Base-by-base conservation (phyloP, 2,888 invertebrate genomes). In the Eristalis intricaria region DNA sequence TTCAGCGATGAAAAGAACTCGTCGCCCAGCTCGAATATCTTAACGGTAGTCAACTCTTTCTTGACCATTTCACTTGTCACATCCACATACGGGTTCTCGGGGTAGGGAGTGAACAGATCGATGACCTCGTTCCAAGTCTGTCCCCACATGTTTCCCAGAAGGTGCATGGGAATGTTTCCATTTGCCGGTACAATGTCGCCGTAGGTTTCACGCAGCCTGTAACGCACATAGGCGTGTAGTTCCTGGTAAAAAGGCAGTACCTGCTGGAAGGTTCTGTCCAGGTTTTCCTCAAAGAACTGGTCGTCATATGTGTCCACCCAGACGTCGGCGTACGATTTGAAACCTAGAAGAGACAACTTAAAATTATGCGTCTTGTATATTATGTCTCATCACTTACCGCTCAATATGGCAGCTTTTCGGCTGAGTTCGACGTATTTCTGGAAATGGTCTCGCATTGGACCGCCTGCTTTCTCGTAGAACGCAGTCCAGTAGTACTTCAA, bases 1-100 rank as follows among this genome's bases (percentile, higher is more conserved):
- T 97, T 97, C 70, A 98, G 93, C 0, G 97, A 97, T 63, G 94
- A 95, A 93, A 98, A 98, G 93, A 98, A 98, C 86, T 96, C 95
- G 91, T 98, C 98, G 0, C 97, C 96, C 91, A 96, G 94, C 90
- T 96, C 94, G 92, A 98, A 98, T 94, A 98, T 97, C 90, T 95
- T 96, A 23, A 94, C 90, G 0, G 95, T 94, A 0, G 96, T 97
- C 92, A 96, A 97, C 90, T 95, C 95, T 94, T 96, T 95, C 15
- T 94, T 94, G 38, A 94, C 92, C 95, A 98, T 95, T 56, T 95
- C 95, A 26, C 94, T 93, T 0, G 96, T 96, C 13, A 97, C 95
- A 91, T 97, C 96, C 0, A 96, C 93, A 82, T 95, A 94, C 19
- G 95, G 94, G 89, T 95, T 96, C 84, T 95, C 95, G 0, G 96